phyloP scores from a whole-genome alignment of 2,888 invertebrate genomes.

The Melanargia galathea region DNA sequence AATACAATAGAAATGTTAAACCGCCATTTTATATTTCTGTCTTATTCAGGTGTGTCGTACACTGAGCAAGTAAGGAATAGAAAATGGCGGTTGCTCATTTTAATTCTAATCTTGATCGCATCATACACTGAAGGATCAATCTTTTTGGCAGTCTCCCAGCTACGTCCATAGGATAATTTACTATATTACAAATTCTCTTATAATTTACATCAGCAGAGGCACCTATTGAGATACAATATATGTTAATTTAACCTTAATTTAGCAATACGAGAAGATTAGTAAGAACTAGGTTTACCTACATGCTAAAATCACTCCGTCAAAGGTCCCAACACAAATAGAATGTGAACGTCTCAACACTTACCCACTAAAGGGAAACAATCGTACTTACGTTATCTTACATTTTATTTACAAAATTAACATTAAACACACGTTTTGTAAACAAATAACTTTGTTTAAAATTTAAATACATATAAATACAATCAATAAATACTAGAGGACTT shows the following conservation, averaged over 20 bases:
- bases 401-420: constrained; percentile 56
- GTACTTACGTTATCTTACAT: constrained; percentile 51
- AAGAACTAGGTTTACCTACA: constrained; percentile 13
- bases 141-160: not conserved
- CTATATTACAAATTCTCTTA: constrained; percentile 25
- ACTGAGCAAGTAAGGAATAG: too few species aligned
- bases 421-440: constrained; percentile 17
- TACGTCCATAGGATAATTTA: constrained; percentile 12
- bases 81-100: too few species aligned
- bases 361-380: constrained; percentile 55
- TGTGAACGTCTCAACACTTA: constrained; percentile 72
- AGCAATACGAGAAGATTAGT: constrained; percentile 16
- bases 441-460: constrained; percentile 14
- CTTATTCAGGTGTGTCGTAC: too few species aligned
- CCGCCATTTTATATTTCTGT: too few species aligned
- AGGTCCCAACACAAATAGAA: constrained; percentile 69
- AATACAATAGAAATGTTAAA: too few species aligned
- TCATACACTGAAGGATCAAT: not conserved
- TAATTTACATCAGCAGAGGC: constrained; percentile 53
- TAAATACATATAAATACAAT: constrained; percentile 11
- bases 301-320: constrained; percentile 34
- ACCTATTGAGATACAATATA: constrained; percentile 46
- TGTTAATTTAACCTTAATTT: constrained; percentile 5
- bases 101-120: too few species aligned
- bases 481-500: constrained; percentile 7